Percentiles rank a stretch among this genome's conserved stretches.
Conservation (phyloP, 2,888 invertebrate genomes). For the Andricus curvator region DNA sequence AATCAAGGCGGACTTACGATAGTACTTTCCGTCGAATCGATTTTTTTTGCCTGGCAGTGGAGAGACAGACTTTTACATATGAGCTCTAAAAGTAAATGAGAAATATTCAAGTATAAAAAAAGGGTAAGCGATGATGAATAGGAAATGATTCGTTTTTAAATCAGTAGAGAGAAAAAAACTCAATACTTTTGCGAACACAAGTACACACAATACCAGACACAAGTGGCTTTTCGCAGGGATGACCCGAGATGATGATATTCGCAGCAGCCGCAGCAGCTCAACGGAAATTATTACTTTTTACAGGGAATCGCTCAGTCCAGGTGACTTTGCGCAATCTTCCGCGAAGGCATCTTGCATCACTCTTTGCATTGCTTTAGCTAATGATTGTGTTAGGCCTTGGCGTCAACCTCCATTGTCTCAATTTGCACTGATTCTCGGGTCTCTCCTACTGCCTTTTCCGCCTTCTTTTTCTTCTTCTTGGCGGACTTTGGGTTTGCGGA, state of each 20-base stretch:
- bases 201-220: conserved; percentile 47
- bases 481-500: conserved; percentile 90
- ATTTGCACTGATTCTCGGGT: conserved; percentile 22
- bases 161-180: conserved; percentile 48
- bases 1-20: background rate
- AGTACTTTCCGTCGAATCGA: conserved; percentile 5
- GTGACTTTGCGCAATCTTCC: conserved; percentile 49
- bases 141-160: conserved; percentile 26
- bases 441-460: conserved; percentile 81
- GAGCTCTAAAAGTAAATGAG: background rate
- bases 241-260: conserved; percentile 24
- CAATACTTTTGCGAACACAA: conserved; percentile 45
- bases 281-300: conserved; percentile 43
- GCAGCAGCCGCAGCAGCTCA: conserved; percentile 42
- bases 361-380: conserved; percentile 61
- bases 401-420: conserved; percentile 82
- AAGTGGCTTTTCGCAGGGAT: conserved; percentile 40
- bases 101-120: conserved; percentile 20
- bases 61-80: background rate
- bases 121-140: conserved; percentile 28
- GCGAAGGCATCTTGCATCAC: conserved; percentile 65
- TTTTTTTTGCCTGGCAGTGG: conserved; percentile 11
- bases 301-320: conserved; percentile 12
- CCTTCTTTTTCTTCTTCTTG: conserved; percentile 96
- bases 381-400: conserved; percentile 75